Evolutionary conservation across 2,797 vertebrate species (phyloP).

Genomic region (Darevskia mixta): DNA sequence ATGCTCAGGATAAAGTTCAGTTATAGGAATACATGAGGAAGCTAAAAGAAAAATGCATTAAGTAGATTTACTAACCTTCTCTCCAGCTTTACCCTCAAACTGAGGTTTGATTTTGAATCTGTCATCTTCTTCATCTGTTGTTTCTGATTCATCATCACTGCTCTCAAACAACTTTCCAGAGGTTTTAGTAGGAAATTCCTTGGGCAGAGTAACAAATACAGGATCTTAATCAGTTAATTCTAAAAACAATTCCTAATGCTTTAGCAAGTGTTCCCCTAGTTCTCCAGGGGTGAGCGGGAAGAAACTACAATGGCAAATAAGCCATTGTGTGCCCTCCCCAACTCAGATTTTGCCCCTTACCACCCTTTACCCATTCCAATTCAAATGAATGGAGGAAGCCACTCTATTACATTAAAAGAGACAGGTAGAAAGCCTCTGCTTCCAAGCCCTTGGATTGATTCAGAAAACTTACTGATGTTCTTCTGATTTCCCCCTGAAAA

Average conservation of each 20-base stretch:
- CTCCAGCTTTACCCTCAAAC: slow-evolving; percentile 93
- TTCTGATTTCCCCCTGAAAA: not conserved
- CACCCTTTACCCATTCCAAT: not conserved
- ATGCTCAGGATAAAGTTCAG: not conserved
- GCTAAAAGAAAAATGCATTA: not conserved
- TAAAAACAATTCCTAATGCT: not conserved
- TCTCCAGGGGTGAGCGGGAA: not conserved
- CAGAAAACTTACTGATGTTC: not conserved
- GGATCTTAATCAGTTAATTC: rapidly evolving
- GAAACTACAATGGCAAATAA: not conserved
- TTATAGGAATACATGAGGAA: rapidly evolving
- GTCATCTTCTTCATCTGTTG: slow-evolving; percentile 71
- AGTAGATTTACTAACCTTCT: slow-evolving; percentile 85
- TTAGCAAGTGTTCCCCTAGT: not conserved
- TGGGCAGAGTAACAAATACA: slow-evolving; percentile 38
- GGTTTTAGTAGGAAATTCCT: slow-evolving; percentile 60
- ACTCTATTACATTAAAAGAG: not conserved
- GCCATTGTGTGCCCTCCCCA: not conserved
- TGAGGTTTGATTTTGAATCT: slow-evolving; percentile 91
- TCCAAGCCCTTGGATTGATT: not conserved
- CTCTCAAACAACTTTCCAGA: slow-evolving; percentile 84
- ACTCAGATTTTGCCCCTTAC: not conserved
- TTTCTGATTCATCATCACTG: slow-evolving; percentile 85
- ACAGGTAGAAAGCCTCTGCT: not conserved
- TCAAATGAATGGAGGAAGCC: not conserved